Conservation (phyloP, 1,140 invertebrate species). For the Atta texana region DNA sequence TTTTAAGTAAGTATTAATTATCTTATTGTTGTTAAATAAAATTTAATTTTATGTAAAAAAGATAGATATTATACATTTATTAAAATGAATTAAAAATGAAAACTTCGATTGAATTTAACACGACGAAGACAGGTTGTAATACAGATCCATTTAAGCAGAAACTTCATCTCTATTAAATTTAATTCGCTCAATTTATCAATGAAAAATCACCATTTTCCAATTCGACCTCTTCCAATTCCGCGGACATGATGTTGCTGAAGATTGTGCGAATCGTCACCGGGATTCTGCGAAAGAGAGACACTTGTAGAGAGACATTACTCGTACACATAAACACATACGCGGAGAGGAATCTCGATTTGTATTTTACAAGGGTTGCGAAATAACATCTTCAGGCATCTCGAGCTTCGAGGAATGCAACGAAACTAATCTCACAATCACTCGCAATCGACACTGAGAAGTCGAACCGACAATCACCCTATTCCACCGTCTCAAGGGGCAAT, state of each 20-base stretch:
- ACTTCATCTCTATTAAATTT: background rate
- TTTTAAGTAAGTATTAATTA: too few species aligned
- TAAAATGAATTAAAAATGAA: background rate
- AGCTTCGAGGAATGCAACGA: background rate
- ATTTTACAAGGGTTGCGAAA: background rate
- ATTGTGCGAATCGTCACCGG: background rate
- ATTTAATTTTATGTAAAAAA: background rate
- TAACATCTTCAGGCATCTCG: background rate
- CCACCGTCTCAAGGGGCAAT: background rate
- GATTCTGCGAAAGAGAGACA: background rate
- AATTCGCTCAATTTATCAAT: background rate
- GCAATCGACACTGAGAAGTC: background rate
- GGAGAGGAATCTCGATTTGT: background rate
- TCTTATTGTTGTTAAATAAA: background rate
- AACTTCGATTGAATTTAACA: too few species aligned
- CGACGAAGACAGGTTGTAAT: too few species aligned
- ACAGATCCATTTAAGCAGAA: background rate
- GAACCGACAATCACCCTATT: background rate
- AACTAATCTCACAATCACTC: background rate
- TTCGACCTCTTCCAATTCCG: background rate
- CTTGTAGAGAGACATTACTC: background rate
- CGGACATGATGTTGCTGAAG: background rate
- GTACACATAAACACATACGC: background rate
- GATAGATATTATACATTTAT: background rate
- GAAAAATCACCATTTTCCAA: constrained; percentile 10